Conservation (phyloP, 2,888 invertebrate species). For the Glaucopsyche alexis region DNA sequence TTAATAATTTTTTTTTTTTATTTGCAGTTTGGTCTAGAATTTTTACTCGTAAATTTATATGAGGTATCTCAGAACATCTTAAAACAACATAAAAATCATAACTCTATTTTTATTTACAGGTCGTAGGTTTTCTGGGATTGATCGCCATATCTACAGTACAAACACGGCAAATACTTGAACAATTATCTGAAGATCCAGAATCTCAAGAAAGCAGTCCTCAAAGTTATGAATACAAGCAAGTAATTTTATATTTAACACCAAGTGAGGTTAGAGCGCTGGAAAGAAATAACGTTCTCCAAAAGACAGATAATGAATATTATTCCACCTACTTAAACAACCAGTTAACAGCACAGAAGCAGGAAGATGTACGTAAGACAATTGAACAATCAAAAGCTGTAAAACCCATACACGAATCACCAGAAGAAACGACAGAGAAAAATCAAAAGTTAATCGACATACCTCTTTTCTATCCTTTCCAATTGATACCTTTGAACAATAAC, state of each 20-base stretch:
- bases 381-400: not conserved
- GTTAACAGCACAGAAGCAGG: not conserved
- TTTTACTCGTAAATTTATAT: not conserved
- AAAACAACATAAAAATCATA: not conserved
- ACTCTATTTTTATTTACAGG: constrained; percentile 1
- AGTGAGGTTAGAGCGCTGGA: constrained; percentile 27
- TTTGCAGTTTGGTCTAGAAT: not conserved
- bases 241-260: constrained; percentile 50
- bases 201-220: constrained; percentile 36
- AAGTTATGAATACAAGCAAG: constrained; percentile 53
- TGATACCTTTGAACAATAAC: constrained; percentile 4
- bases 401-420: not conserved
- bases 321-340: not conserved
- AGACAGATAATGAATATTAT: not conserved
- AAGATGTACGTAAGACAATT: not conserved
- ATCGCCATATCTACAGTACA: not conserved
- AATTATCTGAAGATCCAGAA: not conserved
- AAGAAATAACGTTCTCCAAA: not conserved
- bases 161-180: not conserved
- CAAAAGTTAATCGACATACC: not conserved
- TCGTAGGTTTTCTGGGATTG: not conserved
- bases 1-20: too few species aligned
- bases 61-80: too few species aligned
- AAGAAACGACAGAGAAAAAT: constrained; percentile 5
- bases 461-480: constrained; percentile 16